Base-by-base conservation (phyloP, 2,113 vertebrate genomes). In the Sorex araneus region DNA sequence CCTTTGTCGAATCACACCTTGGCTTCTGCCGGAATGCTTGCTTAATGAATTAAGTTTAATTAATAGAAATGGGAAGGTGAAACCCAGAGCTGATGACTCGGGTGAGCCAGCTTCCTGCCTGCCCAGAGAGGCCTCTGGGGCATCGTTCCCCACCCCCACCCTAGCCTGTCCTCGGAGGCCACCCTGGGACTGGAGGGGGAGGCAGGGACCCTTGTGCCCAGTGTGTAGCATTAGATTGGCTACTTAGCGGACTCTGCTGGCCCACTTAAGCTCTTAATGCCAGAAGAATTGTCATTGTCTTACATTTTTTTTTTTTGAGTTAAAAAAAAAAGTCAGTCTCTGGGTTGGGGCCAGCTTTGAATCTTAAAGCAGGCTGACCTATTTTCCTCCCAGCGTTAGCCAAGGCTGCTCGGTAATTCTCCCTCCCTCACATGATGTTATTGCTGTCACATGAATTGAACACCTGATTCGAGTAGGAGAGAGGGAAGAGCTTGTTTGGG, bases 1-100 rank as follows among this genome's bases (percentile, higher is more conserved):
- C 89, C 87, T 86, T 94, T 70, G 36, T 93, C 78, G 78, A n/a
- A 94, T 90, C 92, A 86, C 94, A 94, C 94, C 93, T 96, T 92
- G 87, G 67, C 94, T 97, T 97, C 89, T 96, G 95, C 94, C 95
- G 92, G 96, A 96, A 78, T 75, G 80, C 80, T 87, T 95, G 69
- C 78, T 93, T 95, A 78, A 63, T 76, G 91, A 96, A 94, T 90
- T 73, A 95, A 86, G 70, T 86, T 92, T 92, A 96, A 95, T 93
- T 96, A 97, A 94, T 92, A 95, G 94, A 94, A 93, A 70, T 36
- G 77, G 94, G 85, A 92, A 93, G 94, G 94, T 93, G 95, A 95
- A 90, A 43, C 80, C 6, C 32, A 69, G 74, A 27, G 40, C 78
- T 90, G 79, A 76, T 0, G 18, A 13, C 34, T 77, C n/a, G 34